Evolutionary conservation across 2,888 invertebrate species (phyloP).

Genomic region (Drosophila robusta): DNA sequence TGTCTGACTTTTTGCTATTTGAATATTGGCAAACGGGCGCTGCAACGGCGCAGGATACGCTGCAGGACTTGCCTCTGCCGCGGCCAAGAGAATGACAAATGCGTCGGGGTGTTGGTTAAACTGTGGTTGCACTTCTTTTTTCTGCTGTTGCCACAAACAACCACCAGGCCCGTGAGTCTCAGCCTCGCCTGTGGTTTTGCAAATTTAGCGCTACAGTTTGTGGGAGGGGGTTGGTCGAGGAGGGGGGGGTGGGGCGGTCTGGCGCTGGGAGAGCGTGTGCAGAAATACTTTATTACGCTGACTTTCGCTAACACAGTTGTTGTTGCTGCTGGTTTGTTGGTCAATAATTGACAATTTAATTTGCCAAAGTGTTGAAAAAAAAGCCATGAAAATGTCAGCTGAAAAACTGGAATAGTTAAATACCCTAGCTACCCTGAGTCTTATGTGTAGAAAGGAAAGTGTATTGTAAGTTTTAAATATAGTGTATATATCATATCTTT

Average conservation of each 20-base stretch:
- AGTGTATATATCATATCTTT: no score
- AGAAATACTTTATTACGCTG: constrained; percentile 45
- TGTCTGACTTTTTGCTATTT: constrained; percentile 83
- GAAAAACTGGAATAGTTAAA: constrained; percentile 11
- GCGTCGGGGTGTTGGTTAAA: constrained; percentile 66
- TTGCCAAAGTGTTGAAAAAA: constrained; percentile 69
- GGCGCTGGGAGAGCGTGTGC: neutral
- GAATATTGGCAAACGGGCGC: constrained; percentile 77
- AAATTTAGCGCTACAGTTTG: constrained; percentile 15
- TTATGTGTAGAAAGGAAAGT: neutral
- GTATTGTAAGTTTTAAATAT: no score
- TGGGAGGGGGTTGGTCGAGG: no score
- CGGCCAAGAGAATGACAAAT: constrained; percentile 71
- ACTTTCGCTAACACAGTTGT: constrained; percentile 57
- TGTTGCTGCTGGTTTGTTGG: constrained; percentile 54
- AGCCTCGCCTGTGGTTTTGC: constrained; percentile 38
- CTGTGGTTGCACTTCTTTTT: constrained; percentile 68
- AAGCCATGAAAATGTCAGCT: constrained; percentile 3
- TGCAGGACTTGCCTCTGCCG: constrained; percentile 34
- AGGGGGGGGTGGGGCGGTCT: neutral
- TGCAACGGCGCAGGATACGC: constrained; percentile 40
- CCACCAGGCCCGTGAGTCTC: constrained; percentile 38
- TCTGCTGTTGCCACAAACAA: constrained; percentile 37
- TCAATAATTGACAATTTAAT: constrained; percentile 84
- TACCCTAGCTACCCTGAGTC: constrained; percentile 29